Base-by-base conservation (phyloP, 1,140 invertebrate species). In the Drosophila funebris region DNA sequence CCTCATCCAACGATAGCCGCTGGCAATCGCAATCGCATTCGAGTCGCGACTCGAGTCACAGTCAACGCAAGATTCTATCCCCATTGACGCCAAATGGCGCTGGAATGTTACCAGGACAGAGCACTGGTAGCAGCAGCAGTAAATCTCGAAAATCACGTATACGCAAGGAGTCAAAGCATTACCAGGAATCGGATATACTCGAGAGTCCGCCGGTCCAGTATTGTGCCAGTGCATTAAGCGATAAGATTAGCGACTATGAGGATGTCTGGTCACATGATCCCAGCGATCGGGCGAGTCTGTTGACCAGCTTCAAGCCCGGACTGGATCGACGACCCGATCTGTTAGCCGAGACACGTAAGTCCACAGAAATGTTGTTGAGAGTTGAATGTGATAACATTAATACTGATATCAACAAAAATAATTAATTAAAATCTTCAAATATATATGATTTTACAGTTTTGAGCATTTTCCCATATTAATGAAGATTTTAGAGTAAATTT, bases 211-310 rank as follows among this genome's bases (percentile, higher is more conserved):
- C 94, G 60, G 92, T 95, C 11, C 81, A 80, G 48, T 98, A 98
- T 90, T 97, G 96, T 80, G 94, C 95, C 64, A 97, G 97, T 90
- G 96, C 96, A 4, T 93, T 98, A 5, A 95, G 96, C 43, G 97
- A 98, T 90, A 98, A 98, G 93, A 95, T 97, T 18, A 98, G 97
- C 63, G 97, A 99, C 92, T 99, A 99, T 91, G 97, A 99, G 92
- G 97, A 98, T 90, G 95, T 98, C 69, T 98, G 97, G 97, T 95
- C 94, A 33, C 95, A 94, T 43, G 94, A 96, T 92, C 93, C 58
- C 90, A 92, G 74, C 90, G 90, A 91, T 92, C 50, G 92, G 90
- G 70, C 85, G 91, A 61, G 92, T 90, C 76, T 94, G 90, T 73
- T 94, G 92, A 82, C 92, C 83, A 79, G 93, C 91, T 92, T 92